A percentile compares a stretch with the other conserved stretches of the same genome.
Evolutionary conservation across 1,140 invertebrate species (phyloP).

Genomic region (Saccostrea glomerata): DNA sequence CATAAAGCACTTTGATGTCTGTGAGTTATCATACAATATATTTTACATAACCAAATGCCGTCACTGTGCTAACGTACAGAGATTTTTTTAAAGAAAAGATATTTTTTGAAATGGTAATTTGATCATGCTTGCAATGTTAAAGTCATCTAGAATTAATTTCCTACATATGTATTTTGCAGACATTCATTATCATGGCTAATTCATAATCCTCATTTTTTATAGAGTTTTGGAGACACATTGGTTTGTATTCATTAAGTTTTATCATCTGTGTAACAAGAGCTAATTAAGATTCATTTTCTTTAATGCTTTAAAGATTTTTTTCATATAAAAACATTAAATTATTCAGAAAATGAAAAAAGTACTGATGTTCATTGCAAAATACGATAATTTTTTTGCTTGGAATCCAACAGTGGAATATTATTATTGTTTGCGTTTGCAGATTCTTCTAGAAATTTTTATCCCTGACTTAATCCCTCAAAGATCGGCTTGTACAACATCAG

Average conservation of each 20-base stretch:
- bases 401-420: not conserved
- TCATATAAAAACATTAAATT: not conserved
- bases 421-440: not conserved
- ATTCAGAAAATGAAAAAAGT: no score
- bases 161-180: not conserved
- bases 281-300: conserved; percentile 18
- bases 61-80: not conserved
- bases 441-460: not conserved
- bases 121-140: conserved; percentile 7
- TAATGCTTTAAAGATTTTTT: not conserved
- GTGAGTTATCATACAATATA: conserved; percentile 1
- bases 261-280: not conserved
- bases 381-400: not conserved
- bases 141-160: conserved; percentile 23
- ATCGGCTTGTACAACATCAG: not conserved
- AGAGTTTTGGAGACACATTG: not conserved
- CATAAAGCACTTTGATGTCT: conserved; percentile 16
- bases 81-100: not conserved
- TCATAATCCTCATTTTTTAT: not conserved
- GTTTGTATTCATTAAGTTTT: not conserved
- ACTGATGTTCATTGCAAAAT: not conserved
- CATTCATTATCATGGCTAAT: conserved; percentile 17
- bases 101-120: conserved; percentile 12
- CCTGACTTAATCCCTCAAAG: not conserved
- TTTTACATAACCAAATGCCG: conserved; percentile 14